Conservation (phyloP, 2,113 vertebrate species). For the Lipotes vexillifer region DNA sequence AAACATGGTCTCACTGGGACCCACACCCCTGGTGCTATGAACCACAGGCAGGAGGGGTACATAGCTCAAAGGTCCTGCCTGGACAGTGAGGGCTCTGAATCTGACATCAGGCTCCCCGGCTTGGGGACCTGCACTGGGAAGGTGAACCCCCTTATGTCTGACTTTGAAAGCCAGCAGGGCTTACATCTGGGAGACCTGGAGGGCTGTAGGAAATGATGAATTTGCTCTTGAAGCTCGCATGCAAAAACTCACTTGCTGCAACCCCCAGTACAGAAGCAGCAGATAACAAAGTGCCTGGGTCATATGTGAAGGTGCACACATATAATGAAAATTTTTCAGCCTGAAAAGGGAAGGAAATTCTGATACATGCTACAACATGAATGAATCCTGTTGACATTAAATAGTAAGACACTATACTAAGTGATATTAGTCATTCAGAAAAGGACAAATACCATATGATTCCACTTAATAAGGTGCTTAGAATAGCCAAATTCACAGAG, state of each 20-base stretch:
- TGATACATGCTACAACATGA: not conserved
- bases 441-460: not conserved
- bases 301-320: not conserved
- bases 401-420: not conserved
- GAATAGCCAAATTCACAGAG: not conserved
- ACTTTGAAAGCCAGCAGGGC: not conserved
- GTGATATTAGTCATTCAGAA: not conserved
- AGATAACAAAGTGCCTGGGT: not conserved
- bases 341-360: not conserved
- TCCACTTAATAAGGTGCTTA: not conserved
- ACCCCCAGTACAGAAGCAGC: not conserved
- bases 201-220: not conserved
- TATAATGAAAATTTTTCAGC: not conserved
- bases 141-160: not conserved
- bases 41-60: not conserved
- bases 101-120: not conserved
- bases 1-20: not conserved
- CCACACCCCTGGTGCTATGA: not conserved
- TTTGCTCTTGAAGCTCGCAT: not conserved
- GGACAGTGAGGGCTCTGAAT: not conserved
- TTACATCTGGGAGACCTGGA: no score
- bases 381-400: not conserved
- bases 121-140: not conserved
- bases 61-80: not conserved
- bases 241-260: not conserved